These are phyloP conservation scores for Corapipo altera DNA, from an alignment of 2,113 vertebrate genomes.

Conservation along the genomic window DNA sequence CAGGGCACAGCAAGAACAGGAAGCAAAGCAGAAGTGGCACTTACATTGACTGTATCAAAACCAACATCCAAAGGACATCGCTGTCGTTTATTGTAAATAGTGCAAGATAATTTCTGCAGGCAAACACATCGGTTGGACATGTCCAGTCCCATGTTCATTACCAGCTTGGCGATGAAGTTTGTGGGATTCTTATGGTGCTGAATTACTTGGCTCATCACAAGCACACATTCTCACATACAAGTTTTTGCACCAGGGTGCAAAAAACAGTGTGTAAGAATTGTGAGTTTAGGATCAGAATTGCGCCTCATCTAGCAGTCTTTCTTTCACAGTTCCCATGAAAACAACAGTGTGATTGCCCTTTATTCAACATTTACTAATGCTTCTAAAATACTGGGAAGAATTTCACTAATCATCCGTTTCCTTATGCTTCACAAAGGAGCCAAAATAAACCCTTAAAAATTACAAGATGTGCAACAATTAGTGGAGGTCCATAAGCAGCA, in stretches of 20 bases:
- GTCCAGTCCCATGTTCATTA: neutral
- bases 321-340: neutral
- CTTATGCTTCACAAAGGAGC: neutral
- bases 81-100: neutral
- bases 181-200: neutral
- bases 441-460: conserved; percentile 18
- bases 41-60: neutral
- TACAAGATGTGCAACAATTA: neutral
- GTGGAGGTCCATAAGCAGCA: neutral
- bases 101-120: neutral
- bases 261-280: neutral
- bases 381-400: conserved; percentile 28
- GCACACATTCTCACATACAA: neutral
- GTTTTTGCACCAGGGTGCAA: neutral
- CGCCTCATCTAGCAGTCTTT: neutral
- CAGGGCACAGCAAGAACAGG: neutral
- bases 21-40: neutral
- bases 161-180: neutral
- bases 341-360: neutral
- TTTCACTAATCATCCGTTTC: neutral
- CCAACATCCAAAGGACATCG: neutral
- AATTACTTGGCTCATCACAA: neutral
- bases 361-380: conserved; percentile 1
- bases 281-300: neutral
- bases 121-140: neutral